Evolutionary conservation across 2,888 invertebrate species (phyloP), one percentile per base, ranked within the genome.

Genomic region (Frankliniella intonsa): DNA sequence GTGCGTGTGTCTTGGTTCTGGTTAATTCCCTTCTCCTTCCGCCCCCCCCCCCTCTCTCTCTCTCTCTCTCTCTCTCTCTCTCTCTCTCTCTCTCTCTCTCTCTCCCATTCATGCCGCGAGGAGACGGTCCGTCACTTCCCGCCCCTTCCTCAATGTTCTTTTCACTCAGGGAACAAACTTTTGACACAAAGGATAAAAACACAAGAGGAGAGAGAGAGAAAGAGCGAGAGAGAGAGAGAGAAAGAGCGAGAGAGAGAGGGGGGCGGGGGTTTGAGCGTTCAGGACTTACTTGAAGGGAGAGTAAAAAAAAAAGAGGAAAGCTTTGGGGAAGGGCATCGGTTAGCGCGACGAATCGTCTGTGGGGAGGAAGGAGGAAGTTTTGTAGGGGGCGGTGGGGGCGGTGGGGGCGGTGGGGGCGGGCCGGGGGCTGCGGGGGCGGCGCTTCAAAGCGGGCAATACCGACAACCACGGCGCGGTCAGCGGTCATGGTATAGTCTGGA

Each of bases 131-230:
- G 25, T 76, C 69, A 76, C 69, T 76, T 76, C 25, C 10, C 69
- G 69, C 11, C 25, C 69, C 69, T 25, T 76, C 69, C 69, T 22
- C 69, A 76, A 76, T 76, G 69, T 76, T 76, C 69, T 25, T 76
- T 76, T 76, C 69, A 76, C 69, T 76, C 69, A 22, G 69, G 12
- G 69, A 76, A 76, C 69, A 76, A 76, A 76, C 69, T 76, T 76
- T 25, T 76, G 69, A 76, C 69, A 12, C 69, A 76, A 76, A 76
- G 69, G 22, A 76, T 76, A 76, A 76, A 76, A 76, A 76, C 69
- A 76, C 69, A 76, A 8, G 69, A n/a, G 25, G 69, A 76, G 62
- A n/a, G 55, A 17, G 55, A 17, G 55, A 17, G 55, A 17, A 8
- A n/a, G 62, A n/a, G 62, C 0, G 62, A 14, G 62, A n/a, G 62